phyloP scores from a whole-genome alignment of 2,113 vertebrate genomes.

The Paramisgurnus dabryanus region DNA sequence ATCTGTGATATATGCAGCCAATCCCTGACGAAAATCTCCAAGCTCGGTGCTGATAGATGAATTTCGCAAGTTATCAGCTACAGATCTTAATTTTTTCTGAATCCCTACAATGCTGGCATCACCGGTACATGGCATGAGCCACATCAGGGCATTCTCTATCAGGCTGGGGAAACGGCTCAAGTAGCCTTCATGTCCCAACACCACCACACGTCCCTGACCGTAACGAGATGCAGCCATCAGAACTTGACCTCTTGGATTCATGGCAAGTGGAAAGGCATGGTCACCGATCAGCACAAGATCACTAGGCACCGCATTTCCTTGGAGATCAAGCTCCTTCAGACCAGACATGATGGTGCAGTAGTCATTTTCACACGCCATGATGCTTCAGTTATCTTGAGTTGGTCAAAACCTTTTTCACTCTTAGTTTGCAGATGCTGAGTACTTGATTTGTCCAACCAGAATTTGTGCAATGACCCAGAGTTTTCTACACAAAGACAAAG shows the following conservation, averaged over 20 bases:
- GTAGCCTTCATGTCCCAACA: slow-evolving; percentile 81
- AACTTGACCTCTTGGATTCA: slow-evolving; percentile 71
- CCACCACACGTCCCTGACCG: slow-evolving; percentile 80
- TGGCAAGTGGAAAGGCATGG: slow-evolving; percentile 73
- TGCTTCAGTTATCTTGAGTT: background rate
- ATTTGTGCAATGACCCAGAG: background rate
- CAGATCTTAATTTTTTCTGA: slow-evolving; percentile 60
- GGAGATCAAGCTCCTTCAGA: slow-evolving; percentile 67
- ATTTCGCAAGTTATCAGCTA: slow-evolving; percentile 71
- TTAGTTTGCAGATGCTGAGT: background rate
- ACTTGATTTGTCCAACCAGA: slow-evolving; percentile 8
- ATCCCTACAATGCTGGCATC: slow-evolving; percentile 70
- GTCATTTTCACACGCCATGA: slow-evolving; percentile 33
- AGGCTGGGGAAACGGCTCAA: slow-evolving; percentile 73
- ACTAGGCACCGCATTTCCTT: slow-evolving; percentile 51
- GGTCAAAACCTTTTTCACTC: background rate
- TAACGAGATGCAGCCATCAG: slow-evolving; percentile 76
- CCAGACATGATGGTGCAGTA: slow-evolving; percentile 67
- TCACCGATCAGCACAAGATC: slow-evolving; percentile 71
- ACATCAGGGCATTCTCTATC: slow-evolving; percentile 79
- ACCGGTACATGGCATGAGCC: slow-evolving; percentile 76
- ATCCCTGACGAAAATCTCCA: slow-evolving; percentile 54
- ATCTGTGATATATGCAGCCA: slow-evolving; percentile 76
- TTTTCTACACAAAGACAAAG: background rate
- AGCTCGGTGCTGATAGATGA: slow-evolving; percentile 60